Base-by-base conservation (phyloP, 2,113 vertebrate genomes). In the Gymnogyps californianus region DNA sequence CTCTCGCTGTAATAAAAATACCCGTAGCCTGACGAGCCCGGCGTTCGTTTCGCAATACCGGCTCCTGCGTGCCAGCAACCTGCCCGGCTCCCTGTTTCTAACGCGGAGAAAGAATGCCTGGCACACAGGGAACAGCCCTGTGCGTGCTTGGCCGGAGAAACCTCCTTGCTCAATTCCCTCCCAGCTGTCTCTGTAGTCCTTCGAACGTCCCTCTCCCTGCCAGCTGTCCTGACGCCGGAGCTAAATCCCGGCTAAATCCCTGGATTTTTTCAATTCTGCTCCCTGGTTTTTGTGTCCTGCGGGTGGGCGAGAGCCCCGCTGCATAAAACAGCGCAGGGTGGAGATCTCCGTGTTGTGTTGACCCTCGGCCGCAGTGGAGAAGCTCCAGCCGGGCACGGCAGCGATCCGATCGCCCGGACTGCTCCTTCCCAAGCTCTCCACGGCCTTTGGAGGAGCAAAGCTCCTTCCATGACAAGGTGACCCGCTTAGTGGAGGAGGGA, bases 351-450 rank as follows among this genome's bases (percentile, higher is more conserved):
- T 3, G 28, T 16, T 6, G 11, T 14, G 46, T 13, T 2, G 14
- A 59, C 29, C 62, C 8, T 40, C 2, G 1, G 19, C 62, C 1
- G 2, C 20, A 6, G 64, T 0, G 3, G 74, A 32, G 65, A 17
- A 57, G 42, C 40, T 42, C 40, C 16, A 7, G 36, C 28, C 1
- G 6, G 44, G 69, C 61, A 8, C 1, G 14, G 58, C 38, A 11
- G 32, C 1, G 5, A 26, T 44, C 22, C 11, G 3, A 9, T 24
- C 0, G 6, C n/a, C 66, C 1, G 1, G 51, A 26, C 18, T 0
- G 8, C 25, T 17, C 38, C 65, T 19, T 71, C 29, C 38, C 1
- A 3, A 64, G 71, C 51, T 40, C 4, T 1, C 51, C 7, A 1
- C 1, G 6, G 69, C 49, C 57, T 84, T 54, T 10, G 28, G 40